These are phyloP conservation scores for Zingel zingel DNA, from an alignment of 2,113 vertebrate genomes.

Conservation along the genomic window DNA sequence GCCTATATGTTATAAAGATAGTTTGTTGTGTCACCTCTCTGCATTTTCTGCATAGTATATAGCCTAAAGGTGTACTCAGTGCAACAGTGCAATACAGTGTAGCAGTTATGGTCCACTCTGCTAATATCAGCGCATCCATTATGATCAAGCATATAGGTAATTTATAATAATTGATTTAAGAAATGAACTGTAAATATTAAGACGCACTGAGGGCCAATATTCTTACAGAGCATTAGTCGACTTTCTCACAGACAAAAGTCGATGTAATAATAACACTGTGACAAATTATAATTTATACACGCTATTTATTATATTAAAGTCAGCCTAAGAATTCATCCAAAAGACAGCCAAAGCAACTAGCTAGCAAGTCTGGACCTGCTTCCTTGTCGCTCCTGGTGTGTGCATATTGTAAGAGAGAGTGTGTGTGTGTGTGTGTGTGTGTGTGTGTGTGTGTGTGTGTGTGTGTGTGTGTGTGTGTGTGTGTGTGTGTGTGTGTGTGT, in stretches of 20 bases:
- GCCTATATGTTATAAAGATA: neutral
- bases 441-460: no score
- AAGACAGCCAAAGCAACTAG: neutral
- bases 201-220: neutral
- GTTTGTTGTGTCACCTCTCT: neutral
- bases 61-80: neutral
- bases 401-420: neutral
- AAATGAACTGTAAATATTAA: neutral
- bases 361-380: conserved; percentile 27
- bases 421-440: no score
- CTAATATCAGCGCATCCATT: neutral
- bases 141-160: neutral
- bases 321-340: neutral
- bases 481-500: no score
- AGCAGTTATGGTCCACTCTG: neutral
- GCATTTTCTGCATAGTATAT: neutral
- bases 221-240: neutral
- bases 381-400: neutral
- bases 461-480: no score
- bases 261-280: neutral
- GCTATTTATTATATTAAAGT: neutral
- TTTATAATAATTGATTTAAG: neutral
- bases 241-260: neutral
- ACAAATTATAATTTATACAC: neutral
- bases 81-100: no score